A percentile compares a stretch with the other conserved stretches of the same genome.
phyloP scores from a whole-genome alignment of 2,888 invertebrate species.

The Prosopocoilus inquinatus region DNA sequence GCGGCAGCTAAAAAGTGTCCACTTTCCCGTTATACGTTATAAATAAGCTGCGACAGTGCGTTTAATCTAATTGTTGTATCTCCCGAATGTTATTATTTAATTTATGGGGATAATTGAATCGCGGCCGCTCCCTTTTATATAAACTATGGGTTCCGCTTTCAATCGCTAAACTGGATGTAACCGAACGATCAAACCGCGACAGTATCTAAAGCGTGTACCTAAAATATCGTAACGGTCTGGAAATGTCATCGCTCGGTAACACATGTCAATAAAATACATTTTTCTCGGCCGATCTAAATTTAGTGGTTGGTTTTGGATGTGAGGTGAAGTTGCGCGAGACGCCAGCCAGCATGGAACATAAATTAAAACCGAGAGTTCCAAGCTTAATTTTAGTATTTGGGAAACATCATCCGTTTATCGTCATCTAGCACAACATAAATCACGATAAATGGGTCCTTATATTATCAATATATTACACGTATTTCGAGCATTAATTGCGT shows the following conservation, averaged over 20 bases:
- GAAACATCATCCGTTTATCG: conserved; percentile 14
- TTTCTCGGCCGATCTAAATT: too few species aligned
- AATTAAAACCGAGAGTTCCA: too few species aligned
- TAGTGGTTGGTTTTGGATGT: too few species aligned
- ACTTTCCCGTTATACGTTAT: conserved; percentile 6
- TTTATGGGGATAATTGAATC: conserved; percentile 11
- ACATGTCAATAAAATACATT: too few species aligned
- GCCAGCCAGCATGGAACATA: too few species aligned
- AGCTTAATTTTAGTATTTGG: neutral
- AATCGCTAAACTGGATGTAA: too few species aligned
- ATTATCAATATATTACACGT: conserved; percentile 8
- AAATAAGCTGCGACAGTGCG: conserved; percentile 10
- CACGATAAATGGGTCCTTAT: conserved; percentile 27
- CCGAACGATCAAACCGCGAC: too few species aligned
- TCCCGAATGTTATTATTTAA: conserved; percentile 12
- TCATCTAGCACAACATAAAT: conserved; percentile 40
- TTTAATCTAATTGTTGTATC: conserved; percentile 14
- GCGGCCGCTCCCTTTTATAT: conserved; percentile 8
- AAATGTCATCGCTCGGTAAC: too few species aligned
- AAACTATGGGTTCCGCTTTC: neutral
- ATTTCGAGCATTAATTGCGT: too few species aligned
- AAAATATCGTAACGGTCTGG: too few species aligned
- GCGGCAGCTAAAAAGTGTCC: conserved; percentile 8
- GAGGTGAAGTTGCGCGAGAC: too few species aligned
- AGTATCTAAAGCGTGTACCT: too few species aligned